Base-by-base conservation (phyloP, 2,888 invertebrate genomes). In the Drosophila glabriapex region DNA sequence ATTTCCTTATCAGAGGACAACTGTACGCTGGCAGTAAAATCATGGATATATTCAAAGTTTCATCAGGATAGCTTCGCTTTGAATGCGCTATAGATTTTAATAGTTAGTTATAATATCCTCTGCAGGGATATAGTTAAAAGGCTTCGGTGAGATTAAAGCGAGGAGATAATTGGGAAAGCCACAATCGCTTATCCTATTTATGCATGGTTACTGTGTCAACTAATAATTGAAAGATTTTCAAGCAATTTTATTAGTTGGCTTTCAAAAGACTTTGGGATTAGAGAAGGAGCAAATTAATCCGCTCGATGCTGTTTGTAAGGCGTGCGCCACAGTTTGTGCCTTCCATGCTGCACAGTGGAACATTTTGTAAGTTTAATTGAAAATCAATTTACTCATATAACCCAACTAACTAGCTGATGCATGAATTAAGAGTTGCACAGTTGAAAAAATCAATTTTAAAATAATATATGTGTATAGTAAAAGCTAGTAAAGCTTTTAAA, bases 151-250 rank as follows among this genome's bases (percentile, higher is more conserved):
- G 35, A 35, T 16, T 35, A 16, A 35, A 16, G 16, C 16, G 35
- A 16, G 4, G 0, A 35, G 41, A 41, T 35, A 46, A 37, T 37
- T 46, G 9, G 5, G 3, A 4, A 4, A 33, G 64, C 7, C 25
- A 10, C 64, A n/a, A 9, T 25, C 16, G 43, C 19, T 59, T 43
- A 29, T 43, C 31, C 29, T 16, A 10, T 46, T 22, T 22, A 22
- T 31, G 1, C 25, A 5, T 28, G 3, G 43, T 22, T 52, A 22
- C 7, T 33, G 14, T 35, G n/a, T 55, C 68, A 67, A 74, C 74
- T 84, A 5, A 71, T 58, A 82, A 82, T 84, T 87, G 74, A 70
- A 71, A 87, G 87, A 71, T 82, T 87, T 82, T 85, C 72, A 59
- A 76, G 69, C 68, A 58, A 82, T 55, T 46, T 59, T 62, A 54